phyloP scores from a whole-genome alignment of 2,797 vertebrate genomes.

The Ctenopoma kingsleyae region DNA sequence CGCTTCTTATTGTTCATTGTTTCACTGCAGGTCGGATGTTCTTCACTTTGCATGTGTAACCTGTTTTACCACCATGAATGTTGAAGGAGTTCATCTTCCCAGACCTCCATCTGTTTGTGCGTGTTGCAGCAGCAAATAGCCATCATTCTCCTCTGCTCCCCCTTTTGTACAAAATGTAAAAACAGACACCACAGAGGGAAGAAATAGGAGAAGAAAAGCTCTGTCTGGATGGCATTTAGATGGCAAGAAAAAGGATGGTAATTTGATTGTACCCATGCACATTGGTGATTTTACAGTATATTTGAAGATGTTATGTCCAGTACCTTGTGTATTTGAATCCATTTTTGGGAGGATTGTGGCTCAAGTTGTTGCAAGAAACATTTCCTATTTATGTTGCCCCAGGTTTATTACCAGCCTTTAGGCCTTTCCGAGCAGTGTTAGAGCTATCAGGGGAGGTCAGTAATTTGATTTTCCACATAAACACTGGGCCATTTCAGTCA shows the following conservation, averaged over 20 bases:
- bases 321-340: conserved; percentile 2
- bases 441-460: conserved; percentile 41
- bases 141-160: conserved; percentile 23
- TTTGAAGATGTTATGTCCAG: conserved; percentile 32
- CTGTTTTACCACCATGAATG: conserved; percentile 48
- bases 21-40: conserved; percentile 43
- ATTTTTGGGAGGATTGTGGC: conserved; percentile 3
- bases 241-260: neutral
- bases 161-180: conserved; percentile 6
- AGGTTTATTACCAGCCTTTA: conserved; percentile 54
- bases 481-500: conserved; percentile 44
- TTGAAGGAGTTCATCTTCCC: conserved; percentile 37
- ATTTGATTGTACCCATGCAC: conserved; percentile 11
- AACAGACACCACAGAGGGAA: neutral
- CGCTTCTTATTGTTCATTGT: conserved; percentile 46
- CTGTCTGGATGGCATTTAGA: neutral
- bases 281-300: neutral
- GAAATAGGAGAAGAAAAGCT: neutral
- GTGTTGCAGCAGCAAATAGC: conserved; percentile 21
- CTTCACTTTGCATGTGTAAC: conserved; percentile 35
- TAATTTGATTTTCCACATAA: conserved; percentile 55
- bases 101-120: conserved; percentile 17
- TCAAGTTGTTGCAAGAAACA: conserved; percentile 37
- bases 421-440: conserved; percentile 37
- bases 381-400: conserved; percentile 42